Conservation (phyloP, 2,113 vertebrate genomes). For the Chaetura pelagica region DNA sequence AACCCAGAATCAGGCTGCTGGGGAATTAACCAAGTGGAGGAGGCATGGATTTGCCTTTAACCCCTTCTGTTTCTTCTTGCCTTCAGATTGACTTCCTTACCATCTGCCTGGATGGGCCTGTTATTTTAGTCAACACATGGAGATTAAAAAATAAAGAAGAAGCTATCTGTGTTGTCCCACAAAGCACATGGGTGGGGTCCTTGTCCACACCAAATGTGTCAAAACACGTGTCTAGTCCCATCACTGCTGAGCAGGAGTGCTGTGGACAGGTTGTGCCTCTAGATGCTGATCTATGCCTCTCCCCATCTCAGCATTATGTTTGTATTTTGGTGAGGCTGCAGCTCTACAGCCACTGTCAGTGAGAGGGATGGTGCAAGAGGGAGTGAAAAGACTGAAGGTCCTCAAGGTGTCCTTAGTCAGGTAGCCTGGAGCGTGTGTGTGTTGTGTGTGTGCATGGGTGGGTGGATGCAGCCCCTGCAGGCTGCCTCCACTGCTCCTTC, state of each 20-base stretch:
- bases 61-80: background rate
- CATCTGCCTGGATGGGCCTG: background rate
- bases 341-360: background rate
- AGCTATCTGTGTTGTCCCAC: rapidly evolving
- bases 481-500: background rate
- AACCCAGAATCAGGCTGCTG: conserved; percentile 3
- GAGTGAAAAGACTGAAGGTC: background rate
- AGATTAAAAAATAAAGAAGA: background rate
- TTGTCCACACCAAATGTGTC: background rate
- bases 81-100: background rate
- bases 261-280: background rate
- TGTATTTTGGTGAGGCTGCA: background rate
- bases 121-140: background rate
- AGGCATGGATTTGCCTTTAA: conserved; percentile 46
- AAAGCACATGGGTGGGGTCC: background rate
- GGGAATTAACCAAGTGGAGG: conserved; percentile 45
- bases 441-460: too few species aligned
- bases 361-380: background rate
- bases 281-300: background rate
- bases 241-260: background rate
- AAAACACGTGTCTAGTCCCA: rapidly evolving
- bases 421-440: background rate
- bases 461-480: background rate
- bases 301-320: rapidly evolving
- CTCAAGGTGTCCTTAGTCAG: background rate